Evolutionary conservation across 2,888 invertebrate species (phyloP).

Genomic region (Drosophila limbata): DNA sequence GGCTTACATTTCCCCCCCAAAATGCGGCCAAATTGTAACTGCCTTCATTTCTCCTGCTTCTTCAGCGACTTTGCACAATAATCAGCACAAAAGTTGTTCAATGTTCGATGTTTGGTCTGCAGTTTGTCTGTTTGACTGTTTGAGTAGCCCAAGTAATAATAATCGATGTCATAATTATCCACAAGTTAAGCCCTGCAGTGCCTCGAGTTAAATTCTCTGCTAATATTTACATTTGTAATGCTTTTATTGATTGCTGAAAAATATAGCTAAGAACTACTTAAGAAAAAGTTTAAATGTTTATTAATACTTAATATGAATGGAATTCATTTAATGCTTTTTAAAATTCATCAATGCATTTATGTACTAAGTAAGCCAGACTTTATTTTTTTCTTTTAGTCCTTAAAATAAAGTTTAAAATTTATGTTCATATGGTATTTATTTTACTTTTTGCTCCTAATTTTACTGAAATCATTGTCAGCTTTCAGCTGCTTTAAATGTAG

Average conservation of each 20-base stretch:
- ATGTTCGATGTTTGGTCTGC: neutral
- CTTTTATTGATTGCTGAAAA: neutral
- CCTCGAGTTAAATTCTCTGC: neutral
- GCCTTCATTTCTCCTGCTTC: neutral
- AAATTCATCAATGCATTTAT: too few species aligned
- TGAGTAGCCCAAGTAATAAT: conserved; percentile 26
- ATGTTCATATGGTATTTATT: too few species aligned
- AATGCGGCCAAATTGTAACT: conserved; percentile 22
- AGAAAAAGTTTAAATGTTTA: neutral
- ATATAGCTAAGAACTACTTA: neutral
- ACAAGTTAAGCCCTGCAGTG: neutral
- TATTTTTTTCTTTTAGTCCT: too few species aligned
- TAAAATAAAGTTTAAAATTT: too few species aligned
- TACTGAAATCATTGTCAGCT: too few species aligned
- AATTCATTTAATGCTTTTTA: too few species aligned
- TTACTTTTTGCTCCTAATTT: too few species aligned
- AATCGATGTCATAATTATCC: conserved; percentile 11
- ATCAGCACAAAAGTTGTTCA: conserved; percentile 13
- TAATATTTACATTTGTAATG: conserved; percentile 2
- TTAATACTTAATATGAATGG: too few species aligned
- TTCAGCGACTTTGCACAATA: conserved; percentile 13
- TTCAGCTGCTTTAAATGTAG: too few species aligned
- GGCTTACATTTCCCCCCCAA: conserved; percentile 49
- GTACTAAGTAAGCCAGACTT: too few species aligned
- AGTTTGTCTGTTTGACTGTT: conserved; percentile 8